A percentile compares a stretch with the other conserved stretches of the same genome.
phyloP scores from a whole-genome alignment of 2,888 invertebrate genomes.

The Drosophila paramelanica region DNA sequence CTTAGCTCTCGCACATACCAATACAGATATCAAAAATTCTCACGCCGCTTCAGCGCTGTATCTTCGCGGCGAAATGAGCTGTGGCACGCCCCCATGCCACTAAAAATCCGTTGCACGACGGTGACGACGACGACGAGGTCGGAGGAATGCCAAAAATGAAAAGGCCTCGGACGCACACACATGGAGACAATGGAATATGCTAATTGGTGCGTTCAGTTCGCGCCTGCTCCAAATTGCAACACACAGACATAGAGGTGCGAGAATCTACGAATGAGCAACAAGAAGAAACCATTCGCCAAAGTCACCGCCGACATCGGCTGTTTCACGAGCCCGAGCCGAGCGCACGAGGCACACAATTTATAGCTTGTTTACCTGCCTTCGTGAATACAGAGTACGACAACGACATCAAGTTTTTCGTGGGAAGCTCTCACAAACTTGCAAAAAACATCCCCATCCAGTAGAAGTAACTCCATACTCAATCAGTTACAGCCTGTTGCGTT shows the following conservation, averaged over 20 bases:
- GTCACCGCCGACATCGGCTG: slow-evolving; percentile 48
- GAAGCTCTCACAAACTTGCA: slow-evolving; percentile 48
- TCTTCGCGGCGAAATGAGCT: slow-evolving; percentile 66
- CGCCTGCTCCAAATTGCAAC: slow-evolving; percentile 70
- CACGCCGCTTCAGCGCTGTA: slow-evolving; percentile 34
- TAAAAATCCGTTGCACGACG: slow-evolving; percentile 62
- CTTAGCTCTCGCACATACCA: slow-evolving; percentile 29
- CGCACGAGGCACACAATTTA: slow-evolving; percentile 74
- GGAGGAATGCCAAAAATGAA: slow-evolving; percentile 72
- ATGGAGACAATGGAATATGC: slow-evolving; percentile 80
- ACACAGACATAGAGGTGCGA: slow-evolving; percentile 57
- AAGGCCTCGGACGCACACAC: slow-evolving; percentile 56
- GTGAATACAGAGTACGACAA: slow-evolving; percentile 46
- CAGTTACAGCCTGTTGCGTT: slow-evolving; percentile 64
- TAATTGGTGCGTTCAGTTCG: slow-evolving; percentile 82
- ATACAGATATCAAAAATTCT: slow-evolving; percentile 52
- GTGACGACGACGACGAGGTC: slow-evolving; percentile 40
- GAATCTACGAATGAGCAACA: slow-evolving; percentile 82
- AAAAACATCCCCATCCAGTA: slow-evolving; percentile 67
- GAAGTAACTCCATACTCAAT: slow-evolving; percentile 41
- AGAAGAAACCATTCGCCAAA: slow-evolving; percentile 72
- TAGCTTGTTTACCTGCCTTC: slow-evolving; percentile 83
- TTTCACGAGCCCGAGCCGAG: slow-evolving; percentile 68
- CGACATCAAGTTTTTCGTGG: slow-evolving; percentile 33
- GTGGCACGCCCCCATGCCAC: slow-evolving; percentile 72